These are phyloP conservation scores for Dolichallabes microphthalmus DNA, from an alignment of 2,113 vertebrate species.

Conservation along the genomic window DNA sequence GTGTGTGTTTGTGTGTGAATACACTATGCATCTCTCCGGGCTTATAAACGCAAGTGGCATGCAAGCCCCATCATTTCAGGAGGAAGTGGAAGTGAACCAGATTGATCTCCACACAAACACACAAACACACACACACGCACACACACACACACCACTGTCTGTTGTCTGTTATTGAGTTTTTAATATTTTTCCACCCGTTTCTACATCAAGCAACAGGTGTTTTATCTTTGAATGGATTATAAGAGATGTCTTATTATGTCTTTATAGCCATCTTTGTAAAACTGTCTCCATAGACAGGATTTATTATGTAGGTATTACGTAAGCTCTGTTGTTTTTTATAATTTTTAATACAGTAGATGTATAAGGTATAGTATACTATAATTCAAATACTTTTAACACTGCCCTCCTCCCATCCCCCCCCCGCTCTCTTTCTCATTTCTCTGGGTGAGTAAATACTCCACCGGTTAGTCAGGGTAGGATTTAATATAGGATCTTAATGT, in stretches of 20 bases:
- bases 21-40: slow-evolving; percentile 62
- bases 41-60: slow-evolving; percentile 69
- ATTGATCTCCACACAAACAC: slow-evolving; percentile 61
- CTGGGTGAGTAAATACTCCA: background rate
- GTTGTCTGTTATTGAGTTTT: background rate
- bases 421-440: background rate
- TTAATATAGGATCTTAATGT: background rate
- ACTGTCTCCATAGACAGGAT: background rate
- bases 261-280: background rate
- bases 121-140: background rate
- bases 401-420: too few relatives aligned
- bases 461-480: background rate
- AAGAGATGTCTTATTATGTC: background rate
- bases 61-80: slow-evolving; percentile 64
- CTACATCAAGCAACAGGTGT: background rate
- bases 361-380: too few relatives aligned
- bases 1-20: slow-evolving; percentile 66
- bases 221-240: background rate
- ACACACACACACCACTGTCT: background rate
- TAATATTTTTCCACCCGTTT: background rate
- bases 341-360: background rate
- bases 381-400: too few relatives aligned
- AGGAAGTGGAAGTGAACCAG: slow-evolving; percentile 66
- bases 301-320: background rate
- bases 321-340: background rate